These are phyloP conservation scores for Thecocarcelia acutangulata DNA, from an alignment of 2,888 invertebrate species.

Conservation along the genomic window DNA sequence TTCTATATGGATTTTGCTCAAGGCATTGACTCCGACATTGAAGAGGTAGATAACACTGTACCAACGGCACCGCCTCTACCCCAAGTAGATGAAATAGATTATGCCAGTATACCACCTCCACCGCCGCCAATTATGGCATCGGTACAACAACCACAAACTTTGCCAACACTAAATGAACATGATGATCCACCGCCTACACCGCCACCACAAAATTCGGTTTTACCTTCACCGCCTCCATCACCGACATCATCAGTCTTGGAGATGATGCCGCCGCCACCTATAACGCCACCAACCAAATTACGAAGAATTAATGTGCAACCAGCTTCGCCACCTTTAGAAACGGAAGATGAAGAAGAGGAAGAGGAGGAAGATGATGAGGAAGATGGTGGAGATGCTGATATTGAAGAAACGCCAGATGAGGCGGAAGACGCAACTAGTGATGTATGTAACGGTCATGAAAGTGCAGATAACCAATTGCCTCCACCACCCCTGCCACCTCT, in stretches of 20 bases:
- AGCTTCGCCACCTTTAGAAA: constrained; percentile 71
- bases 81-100: constrained; percentile 66
- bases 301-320: constrained; percentile 63
- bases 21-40: constrained; percentile 94
- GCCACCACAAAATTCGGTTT: constrained; percentile 73
- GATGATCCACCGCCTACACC: constrained; percentile 79
- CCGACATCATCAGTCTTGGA: constrained; percentile 76
- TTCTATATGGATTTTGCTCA: constrained; percentile 96
- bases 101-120: constrained; percentile 69
- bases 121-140: constrained; percentile 70
- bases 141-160: constrained; percentile 71
- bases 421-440: constrained; percentile 57
- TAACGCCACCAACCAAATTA: constrained; percentile 65
- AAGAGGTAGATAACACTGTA: constrained; percentile 89
- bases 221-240: constrained; percentile 72
- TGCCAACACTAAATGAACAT: constrained; percentile 77
- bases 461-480: constrained; percentile 74
- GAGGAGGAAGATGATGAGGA: constrained; percentile 72
- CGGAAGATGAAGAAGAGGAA: constrained; percentile 72
- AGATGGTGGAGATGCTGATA: constrained; percentile 72
- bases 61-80: constrained; percentile 71
- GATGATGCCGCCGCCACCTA: constrained; percentile 76
- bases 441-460: constrained; percentile 59
- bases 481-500: constrained; percentile 79
- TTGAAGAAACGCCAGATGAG: constrained; percentile 68